A percentile compares a stretch with the other conserved stretches of the same genome.
These are phyloP conservation scores for Danionella dracula DNA, from an alignment of 2,797 vertebrate genomes.

Conservation along the genomic window DNA sequence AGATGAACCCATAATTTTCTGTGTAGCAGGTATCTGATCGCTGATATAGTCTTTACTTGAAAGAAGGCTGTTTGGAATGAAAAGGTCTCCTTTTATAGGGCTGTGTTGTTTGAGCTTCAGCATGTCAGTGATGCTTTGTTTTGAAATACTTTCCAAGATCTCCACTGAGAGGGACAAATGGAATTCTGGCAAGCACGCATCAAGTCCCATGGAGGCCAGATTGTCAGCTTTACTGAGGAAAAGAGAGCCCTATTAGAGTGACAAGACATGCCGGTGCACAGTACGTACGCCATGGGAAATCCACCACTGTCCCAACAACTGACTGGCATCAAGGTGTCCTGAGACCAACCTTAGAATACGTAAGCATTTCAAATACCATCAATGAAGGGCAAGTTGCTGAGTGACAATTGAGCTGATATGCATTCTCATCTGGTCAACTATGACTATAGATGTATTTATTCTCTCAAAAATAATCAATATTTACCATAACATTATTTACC, in stretches of 20 bases:
- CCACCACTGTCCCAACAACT: slow-evolving; percentile 37
- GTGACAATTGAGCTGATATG: background rate
- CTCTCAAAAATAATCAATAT: too few relatives aligned
- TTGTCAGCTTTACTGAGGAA: slow-evolving; percentile 56
- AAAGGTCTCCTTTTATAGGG: slow-evolving; percentile 50
- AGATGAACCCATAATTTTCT: too few relatives aligned
- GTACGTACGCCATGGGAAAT: slow-evolving; percentile 45
- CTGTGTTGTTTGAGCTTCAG: slow-evolving; percentile 40
- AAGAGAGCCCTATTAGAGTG: slow-evolving; percentile 38
- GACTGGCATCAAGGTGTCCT: slow-evolving; percentile 42
- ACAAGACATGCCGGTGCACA: slow-evolving; percentile 39
- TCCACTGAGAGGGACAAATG: slow-evolving; percentile 56
- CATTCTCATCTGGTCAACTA: background rate
- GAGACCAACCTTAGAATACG: slow-evolving; percentile 26
- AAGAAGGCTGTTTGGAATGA: slow-evolving; percentile 54
- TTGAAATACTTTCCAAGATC: slow-evolving; percentile 60
- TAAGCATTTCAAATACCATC: slow-evolving; percentile 10
- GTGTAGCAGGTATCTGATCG: slow-evolving; percentile 38
- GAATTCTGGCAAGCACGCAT: slow-evolving; percentile 50
- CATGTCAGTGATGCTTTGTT: slow-evolving; percentile 51
- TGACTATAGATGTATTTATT: too few relatives aligned
- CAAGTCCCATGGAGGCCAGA: slow-evolving; percentile 44
- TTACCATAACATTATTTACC: too few relatives aligned
- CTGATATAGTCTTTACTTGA: slow-evolving; percentile 48
- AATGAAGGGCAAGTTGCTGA: background rate